These are phyloP conservation scores for Smithornis capensis DNA, from an alignment of 2,113 vertebrate genomes.

Conservation along the genomic window DNA sequence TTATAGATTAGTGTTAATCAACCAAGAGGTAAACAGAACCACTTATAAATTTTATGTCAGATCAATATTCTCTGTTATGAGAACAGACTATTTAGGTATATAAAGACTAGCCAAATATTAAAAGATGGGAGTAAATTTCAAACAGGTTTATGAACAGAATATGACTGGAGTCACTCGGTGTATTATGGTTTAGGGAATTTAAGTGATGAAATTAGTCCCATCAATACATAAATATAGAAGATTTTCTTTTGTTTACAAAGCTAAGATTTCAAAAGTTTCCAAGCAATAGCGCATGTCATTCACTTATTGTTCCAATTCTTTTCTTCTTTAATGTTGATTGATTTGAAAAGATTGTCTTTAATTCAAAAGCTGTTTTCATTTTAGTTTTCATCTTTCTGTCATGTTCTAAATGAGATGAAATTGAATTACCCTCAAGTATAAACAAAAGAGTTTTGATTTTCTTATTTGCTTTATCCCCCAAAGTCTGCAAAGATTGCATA, in stretches of 20 bases:
- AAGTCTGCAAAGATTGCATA: conserved; percentile 30
- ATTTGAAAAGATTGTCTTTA: conserved; percentile 71
- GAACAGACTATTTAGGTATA: not conserved
- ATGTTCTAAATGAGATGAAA: conserved; percentile 71
- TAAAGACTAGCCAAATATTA: not conserved
- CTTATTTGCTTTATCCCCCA: conserved; percentile 61
- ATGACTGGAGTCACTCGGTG: not conserved
- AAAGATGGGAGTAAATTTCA: conserved; percentile 21
- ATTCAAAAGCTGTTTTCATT: conserved; percentile 75
- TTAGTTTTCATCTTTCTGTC: conserved; percentile 74
- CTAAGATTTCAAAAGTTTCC: conserved; percentile 71
- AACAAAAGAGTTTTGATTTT: conserved; percentile 67
- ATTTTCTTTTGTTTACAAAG: conserved; percentile 65
- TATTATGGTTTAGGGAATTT: conserved; percentile 54
- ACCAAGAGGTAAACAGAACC: not conserved
- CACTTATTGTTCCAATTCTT: conserved; percentile 67
- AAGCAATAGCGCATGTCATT: conserved; percentile 65
- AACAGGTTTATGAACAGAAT: conserved; percentile 19
- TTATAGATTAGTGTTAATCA: not conserved
- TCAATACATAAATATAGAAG: conserved; percentile 55
- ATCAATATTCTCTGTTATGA: not conserved
- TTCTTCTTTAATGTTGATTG: conserved; percentile 72
- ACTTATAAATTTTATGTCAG: not conserved
- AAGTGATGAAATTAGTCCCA: conserved; percentile 65
- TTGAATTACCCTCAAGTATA: conserved; percentile 70